Percentiles rank a stretch among this genome's conserved stretches.
Conservation (phyloP, 2,797 vertebrate species). For the Geotrypetes seraphini region DNA sequence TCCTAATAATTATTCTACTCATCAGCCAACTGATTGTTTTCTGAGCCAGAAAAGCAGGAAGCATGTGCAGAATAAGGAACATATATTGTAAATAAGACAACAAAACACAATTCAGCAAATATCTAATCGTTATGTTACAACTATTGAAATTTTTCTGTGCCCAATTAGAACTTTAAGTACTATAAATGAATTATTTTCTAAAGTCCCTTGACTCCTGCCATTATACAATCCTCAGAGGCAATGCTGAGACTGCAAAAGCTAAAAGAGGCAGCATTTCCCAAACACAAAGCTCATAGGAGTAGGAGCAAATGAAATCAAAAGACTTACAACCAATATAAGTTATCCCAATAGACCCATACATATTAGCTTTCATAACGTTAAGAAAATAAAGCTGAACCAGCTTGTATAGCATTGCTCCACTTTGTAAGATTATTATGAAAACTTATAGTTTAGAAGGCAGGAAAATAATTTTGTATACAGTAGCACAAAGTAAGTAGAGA, state of each 20-base stretch:
- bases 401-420: background rate
- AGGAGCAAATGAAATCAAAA: slow-evolving; percentile 24
- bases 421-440: slow-evolving; percentile 22
- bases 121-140: slow-evolving; percentile 6
- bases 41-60: background rate
- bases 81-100: slow-evolving; percentile 1
- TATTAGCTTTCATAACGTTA: slow-evolving; percentile 10
- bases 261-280: slow-evolving; percentile 18
- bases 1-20: slow-evolving; percentile 1
- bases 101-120: slow-evolving; percentile 1
- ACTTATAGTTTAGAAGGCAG: slow-evolving; percentile 18
- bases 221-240: slow-evolving; percentile 24
- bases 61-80: background rate
- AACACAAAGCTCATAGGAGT: slow-evolving; percentile 15
- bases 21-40: slow-evolving; percentile 13
- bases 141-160: slow-evolving; percentile 17
- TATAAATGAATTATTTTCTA: slow-evolving; percentile 17
- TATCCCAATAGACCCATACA: slow-evolving; percentile 15
- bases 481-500: too few relatives aligned
- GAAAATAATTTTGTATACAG: slow-evolving; percentile 8
- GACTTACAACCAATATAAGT: slow-evolving; percentile 19
- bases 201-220: slow-evolving; percentile 21
- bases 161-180: slow-evolving; percentile 17
- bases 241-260: slow-evolving; percentile 14
- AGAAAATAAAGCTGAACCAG: slow-evolving; percentile 20